These are phyloP conservation scores for Acanthurus lineatus DNA, from an alignment of 2,797 vertebrate species.

Conservation along the genomic window DNA sequence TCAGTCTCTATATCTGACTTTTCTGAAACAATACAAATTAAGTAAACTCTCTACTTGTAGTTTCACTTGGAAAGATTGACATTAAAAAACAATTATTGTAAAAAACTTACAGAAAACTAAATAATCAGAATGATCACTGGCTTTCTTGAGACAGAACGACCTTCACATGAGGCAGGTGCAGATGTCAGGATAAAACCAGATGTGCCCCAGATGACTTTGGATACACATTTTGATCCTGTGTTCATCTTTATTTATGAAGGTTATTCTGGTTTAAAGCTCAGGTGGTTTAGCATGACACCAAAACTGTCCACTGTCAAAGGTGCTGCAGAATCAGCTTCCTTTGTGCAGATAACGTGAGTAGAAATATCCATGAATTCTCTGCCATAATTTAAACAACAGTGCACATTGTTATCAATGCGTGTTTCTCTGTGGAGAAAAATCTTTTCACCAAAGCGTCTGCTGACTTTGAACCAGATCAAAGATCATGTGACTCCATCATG, in stretches of 20 bases:
- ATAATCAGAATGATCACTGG: neutral
- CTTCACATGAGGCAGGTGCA: conserved; percentile 4
- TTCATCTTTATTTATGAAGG: conserved; percentile 29
- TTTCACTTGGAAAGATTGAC: neutral
- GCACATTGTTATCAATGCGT: neutral
- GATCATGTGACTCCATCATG: neutral
- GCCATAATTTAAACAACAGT: neutral
- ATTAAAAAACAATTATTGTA: too few species aligned
- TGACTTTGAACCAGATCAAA: conserved; percentile 3
- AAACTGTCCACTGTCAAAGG: neutral
- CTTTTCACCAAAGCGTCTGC: neutral
- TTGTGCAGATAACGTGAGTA: neutral
- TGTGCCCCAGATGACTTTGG: conserved; percentile 3
- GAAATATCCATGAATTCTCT: neutral
- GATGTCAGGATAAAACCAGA: neutral
- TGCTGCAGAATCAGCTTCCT: neutral
- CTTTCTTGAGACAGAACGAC: conserved; percentile 4
- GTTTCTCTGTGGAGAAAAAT: neutral
- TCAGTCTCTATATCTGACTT: conserved; percentile 12
- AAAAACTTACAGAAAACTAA: neutral
- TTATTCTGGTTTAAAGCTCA: conserved; percentile 5
- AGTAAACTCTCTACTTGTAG: neutral
- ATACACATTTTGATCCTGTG: neutral
- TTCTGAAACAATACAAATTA: neutral
- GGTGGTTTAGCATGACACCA: neutral